Base-by-base conservation (phyloP, 2,888 invertebrate genomes). In the Hypsopygia costalis region DNA sequence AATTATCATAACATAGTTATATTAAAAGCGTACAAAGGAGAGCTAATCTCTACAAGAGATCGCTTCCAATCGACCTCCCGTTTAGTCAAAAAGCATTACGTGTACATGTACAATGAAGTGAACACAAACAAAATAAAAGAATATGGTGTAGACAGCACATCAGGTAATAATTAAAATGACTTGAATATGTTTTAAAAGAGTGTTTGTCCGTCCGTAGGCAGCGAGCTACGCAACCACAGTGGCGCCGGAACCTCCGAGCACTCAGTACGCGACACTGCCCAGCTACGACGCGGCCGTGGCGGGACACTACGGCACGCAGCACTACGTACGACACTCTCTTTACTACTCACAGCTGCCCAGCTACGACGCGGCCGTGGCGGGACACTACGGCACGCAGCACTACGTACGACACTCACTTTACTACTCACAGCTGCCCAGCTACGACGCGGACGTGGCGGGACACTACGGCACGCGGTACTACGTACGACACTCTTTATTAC, bases 201-300 rank as follows among this genome's bases (percentile, higher is more conserved):
- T 16, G 16, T 16, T 16, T 4, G 16, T 16, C 4, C 4, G 10
- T 16, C 25, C 34, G 22, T 40, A 78, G 68, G 59, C 69, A 0
- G 71, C 78, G 0, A 73, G 70, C n/a, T 81, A 77, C 52, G 66
- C 22, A 64, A 62, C 28, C 55, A 46, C 66, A 0, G 65, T 51
- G 0, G 56, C 44, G 10, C 48, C 41, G 7, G 69, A 67, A 20
- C 46, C 58, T 0, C 45, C 56, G 5, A 74, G 69, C 27, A 58
- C 52, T 8, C 78, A 66, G 52, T 73, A 72, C 44, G 61, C 71
- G 20, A 77, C 69, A 37, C 55, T 85, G 52, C 87, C 87, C 0
- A 70, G 83, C 0, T 86, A 86, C 54, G 86, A 86, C 51, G 85
- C 86, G 0, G 87, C 87, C 8, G 72, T 87, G n/a, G 83, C 85